Conservation (phyloP, 2,797 vertebrate species). For the Rachycentron canadum region DNA sequence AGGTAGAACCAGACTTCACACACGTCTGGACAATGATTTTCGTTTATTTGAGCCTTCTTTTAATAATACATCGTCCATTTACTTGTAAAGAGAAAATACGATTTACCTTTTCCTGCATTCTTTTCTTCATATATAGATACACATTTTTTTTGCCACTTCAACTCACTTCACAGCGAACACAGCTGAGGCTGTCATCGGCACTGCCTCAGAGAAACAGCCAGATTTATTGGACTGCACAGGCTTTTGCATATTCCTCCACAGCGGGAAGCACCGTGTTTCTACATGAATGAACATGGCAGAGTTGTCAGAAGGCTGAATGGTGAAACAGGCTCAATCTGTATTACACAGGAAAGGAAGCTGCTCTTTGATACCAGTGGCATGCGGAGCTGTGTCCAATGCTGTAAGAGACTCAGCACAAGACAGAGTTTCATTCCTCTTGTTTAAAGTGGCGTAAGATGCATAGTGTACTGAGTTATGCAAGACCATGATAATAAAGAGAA, state of each 20-base stretch:
- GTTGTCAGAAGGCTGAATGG: slow-evolving; percentile 76
- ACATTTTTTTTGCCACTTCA: slow-evolving; percentile 3
- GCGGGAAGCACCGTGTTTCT: slow-evolving; percentile 77
- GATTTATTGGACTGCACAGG: slow-evolving; percentile 53
- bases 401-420: slow-evolving; percentile 38
- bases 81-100: slow-evolving; percentile 47
- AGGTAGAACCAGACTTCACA: slow-evolving; percentile 9
- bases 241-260: slow-evolving; percentile 72
- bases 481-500: slow-evolving; percentile 30
- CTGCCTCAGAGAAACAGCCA: slow-evolving; percentile 31
- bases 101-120: slow-evolving; percentile 13
- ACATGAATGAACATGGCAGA: slow-evolving; percentile 79
- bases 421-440: slow-evolving; percentile 50
- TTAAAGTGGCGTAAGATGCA: slow-evolving; percentile 70
- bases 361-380: slow-evolving; percentile 60
- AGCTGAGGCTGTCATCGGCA: background rate
- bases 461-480: slow-evolving; percentile 63
- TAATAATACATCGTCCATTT: slow-evolving; percentile 26
- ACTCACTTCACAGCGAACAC: slow-evolving; percentile 6
- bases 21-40: slow-evolving; percentile 13
- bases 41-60: slow-evolving; percentile 43
- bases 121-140: no score
- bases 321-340: slow-evolving; percentile 66
- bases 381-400: slow-evolving; percentile 66
- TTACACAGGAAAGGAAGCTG: slow-evolving; percentile 57